A percentile compares a stretch with the other conserved stretches of the same genome.
Evolutionary conservation across 2,797 vertebrate species (phyloP).

Genomic region (Centroberyx gerrardi): DNA sequence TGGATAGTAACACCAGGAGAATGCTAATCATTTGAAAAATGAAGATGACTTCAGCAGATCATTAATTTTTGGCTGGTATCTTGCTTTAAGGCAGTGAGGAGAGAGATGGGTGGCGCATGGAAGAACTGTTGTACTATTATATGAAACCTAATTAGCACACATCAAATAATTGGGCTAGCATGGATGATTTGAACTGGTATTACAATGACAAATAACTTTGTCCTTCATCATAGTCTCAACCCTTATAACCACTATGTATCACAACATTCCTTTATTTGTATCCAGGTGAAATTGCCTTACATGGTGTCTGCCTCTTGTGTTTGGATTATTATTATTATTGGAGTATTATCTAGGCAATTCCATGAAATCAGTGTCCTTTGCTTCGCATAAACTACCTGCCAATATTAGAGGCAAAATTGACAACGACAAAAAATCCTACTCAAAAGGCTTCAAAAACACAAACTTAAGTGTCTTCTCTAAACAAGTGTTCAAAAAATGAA

Average conservation of each 20-base stretch:
- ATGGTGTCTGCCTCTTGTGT: background rate
- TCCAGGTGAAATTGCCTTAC: background rate
- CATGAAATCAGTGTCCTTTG: background rate
- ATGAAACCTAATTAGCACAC: slow-evolving; percentile 30
- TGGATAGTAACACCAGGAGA: slow-evolving; percentile 23
- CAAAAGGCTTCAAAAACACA: background rate
- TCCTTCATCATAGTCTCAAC: background rate
- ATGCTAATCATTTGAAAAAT: slow-evolving; percentile 18
- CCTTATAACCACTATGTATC: background rate
- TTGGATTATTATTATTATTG: no score
- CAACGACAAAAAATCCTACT: background rate
- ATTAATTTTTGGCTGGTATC: slow-evolving; percentile 24
- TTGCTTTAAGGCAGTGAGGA: slow-evolving; percentile 17
- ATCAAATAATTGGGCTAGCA: slow-evolving; percentile 14
- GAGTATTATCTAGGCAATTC: background rate
- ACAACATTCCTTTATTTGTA: background rate
- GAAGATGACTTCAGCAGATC: slow-evolving; percentile 12
- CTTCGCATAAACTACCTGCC: background rate
- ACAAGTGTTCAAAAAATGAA: background rate
- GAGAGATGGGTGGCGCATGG: background rate
- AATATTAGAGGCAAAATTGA: slow-evolving; percentile 1
- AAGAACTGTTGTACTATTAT: background rate
- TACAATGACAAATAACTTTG: background rate
- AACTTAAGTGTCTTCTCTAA: slow-evolving; percentile 18
- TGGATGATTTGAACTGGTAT: background rate